Conservation (phyloP, 2,888 invertebrate species). For the Deladenus siricidicola region DNA sequence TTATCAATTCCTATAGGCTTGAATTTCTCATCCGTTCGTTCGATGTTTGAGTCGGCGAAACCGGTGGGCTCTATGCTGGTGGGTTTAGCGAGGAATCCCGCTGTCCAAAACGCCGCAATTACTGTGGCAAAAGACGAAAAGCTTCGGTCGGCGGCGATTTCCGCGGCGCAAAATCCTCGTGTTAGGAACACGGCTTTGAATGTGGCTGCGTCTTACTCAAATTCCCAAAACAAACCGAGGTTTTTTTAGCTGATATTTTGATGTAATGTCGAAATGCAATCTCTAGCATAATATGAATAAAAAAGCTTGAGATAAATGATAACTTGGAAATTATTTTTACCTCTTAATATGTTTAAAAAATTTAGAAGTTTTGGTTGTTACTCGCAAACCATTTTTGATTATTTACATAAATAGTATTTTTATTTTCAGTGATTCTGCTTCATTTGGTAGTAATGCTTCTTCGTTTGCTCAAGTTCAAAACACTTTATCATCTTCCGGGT, state of each 20-base stretch:
- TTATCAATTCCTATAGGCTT: background rate
- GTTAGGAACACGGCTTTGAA: constrained; percentile 1
- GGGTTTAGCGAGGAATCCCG: constrained; percentile 23
- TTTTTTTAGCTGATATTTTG: no score
- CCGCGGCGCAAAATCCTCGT: constrained; percentile 18
- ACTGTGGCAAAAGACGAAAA: constrained; percentile 29
- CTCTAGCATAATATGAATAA: no score
- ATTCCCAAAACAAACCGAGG: no score
- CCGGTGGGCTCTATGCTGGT: constrained; percentile 10
- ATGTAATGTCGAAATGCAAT: no score
- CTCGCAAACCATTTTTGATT: no score
- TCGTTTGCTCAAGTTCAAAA: background rate
- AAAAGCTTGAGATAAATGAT: no score
- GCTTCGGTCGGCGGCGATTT: constrained; percentile 25
- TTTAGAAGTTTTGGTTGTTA: no score
- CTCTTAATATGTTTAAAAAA: no score
- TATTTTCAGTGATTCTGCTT: no score
- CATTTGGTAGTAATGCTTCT: no score
- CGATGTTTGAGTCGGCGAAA: constrained; percentile 19
- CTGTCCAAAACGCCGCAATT: constrained; percentile 25
- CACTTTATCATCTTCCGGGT: background rate
- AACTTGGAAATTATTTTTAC: no score
- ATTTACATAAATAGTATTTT: no score
- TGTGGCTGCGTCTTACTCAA: background rate
- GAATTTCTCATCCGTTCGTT: background rate